Percentiles rank a stretch among this genome's conserved stretches.
phyloP scores from a whole-genome alignment of 1,140 invertebrate species.

The Semibalanus balanoides region DNA sequence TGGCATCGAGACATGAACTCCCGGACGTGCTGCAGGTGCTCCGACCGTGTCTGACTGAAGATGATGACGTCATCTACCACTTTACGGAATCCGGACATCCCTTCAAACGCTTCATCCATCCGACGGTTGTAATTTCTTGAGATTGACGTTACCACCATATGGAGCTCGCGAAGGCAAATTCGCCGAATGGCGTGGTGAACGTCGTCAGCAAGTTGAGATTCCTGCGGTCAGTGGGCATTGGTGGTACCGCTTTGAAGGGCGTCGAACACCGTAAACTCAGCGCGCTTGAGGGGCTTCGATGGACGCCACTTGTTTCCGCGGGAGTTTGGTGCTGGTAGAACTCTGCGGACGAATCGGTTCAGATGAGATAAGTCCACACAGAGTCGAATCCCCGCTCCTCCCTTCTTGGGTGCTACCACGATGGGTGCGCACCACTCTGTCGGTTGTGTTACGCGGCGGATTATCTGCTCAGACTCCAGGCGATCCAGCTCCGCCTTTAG shows the following conservation, averaged over 20 bases:
- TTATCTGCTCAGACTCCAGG: not conserved
- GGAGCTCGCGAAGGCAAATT: conserved; percentile 17
- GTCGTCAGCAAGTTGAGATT: conserved; percentile 18
- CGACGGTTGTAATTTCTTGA: conserved; percentile 16
- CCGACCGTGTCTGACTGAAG: not conserved
- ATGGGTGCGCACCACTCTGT: not conserved
- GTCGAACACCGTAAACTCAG: conserved; percentile 19
- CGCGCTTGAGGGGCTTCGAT: not conserved
- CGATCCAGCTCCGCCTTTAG: not conserved
- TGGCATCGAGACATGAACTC: not conserved
- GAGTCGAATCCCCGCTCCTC: not conserved
- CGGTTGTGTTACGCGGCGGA: not conserved
- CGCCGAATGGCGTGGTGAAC: conserved; percentile 22
- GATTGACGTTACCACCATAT: conserved; percentile 18
- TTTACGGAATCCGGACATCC: conserved; percentile 8
- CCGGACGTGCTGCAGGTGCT: not conserved
- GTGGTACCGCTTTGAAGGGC: conserved; percentile 18
- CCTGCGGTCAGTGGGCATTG: conserved; percentile 18
- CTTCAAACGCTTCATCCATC: conserved; percentile 14
- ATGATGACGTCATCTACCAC: conserved; percentile 19
- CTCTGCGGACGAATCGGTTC: not conserved
- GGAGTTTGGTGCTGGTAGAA: not conserved
- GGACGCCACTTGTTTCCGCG: not conserved
- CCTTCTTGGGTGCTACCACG: not conserved
- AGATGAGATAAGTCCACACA: not conserved